Conservation (phyloP, 2,113 vertebrate genomes). For the Bungarus multicinctus region DNA sequence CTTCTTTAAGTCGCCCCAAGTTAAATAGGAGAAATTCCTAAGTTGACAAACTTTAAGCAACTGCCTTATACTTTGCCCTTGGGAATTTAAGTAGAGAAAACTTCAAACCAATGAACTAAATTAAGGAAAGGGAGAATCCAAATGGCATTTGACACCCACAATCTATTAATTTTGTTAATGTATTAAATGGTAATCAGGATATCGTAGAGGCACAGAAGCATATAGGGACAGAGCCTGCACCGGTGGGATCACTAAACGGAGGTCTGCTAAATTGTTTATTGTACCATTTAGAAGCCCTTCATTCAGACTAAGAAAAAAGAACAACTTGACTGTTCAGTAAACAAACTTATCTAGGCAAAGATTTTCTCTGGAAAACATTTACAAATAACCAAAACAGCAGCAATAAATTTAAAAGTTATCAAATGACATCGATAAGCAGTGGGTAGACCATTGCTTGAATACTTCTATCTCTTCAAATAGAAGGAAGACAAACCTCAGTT, state of each 20-base stretch:
- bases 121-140: not conserved
- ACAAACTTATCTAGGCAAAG: not conserved
- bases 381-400: not conserved
- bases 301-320: not conserved
- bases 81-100: not conserved
- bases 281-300: not conserved
- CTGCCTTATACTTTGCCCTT: not conserved
- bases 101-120: not conserved
- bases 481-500: not conserved
- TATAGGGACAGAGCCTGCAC: not conserved
- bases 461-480: not conserved
- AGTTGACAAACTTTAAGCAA: not conserved
- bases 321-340: not conserved
- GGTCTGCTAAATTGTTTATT: not conserved
- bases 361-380: not conserved
- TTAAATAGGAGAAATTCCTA: not conserved
- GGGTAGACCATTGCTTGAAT: not conserved
- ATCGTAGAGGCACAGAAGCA: not conserved
- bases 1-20: constrained; percentile 15
- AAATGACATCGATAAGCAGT: not conserved
- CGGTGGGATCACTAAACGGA: not conserved
- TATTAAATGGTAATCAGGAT: not conserved
- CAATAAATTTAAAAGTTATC: not conserved
- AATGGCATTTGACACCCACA: not conserved
- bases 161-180: not conserved